Evolutionary conservation across 2,888 invertebrate species (phyloP).

Genomic region (Drepana falcataria): DNA sequence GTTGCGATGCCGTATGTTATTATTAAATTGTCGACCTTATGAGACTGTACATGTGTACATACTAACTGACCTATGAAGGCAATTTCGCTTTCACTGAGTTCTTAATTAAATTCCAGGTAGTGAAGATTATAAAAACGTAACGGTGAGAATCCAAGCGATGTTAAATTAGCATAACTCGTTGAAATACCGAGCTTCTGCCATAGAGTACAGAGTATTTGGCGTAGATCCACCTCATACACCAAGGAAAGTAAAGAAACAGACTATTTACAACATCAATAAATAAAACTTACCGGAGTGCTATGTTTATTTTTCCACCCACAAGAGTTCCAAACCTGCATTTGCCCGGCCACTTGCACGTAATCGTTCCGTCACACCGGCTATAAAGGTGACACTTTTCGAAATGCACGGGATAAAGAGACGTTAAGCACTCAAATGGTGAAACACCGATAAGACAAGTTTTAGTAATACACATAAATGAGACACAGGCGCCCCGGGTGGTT

Average conservation of each 20-base stretch:
- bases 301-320: conserved; percentile 65
- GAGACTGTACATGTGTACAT: conserved; percentile 4
- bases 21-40: neutral
- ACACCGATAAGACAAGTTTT: conserved; percentile 45
- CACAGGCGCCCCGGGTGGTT: conserved; percentile 45
- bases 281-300: conserved; percentile 67
- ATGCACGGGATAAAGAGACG: conserved; percentile 40
- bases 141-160: conserved; percentile 15
- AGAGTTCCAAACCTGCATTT: conserved; percentile 55
- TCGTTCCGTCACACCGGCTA: conserved; percentile 39
- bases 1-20: too few relatives aligned
- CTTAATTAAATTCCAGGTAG: conserved; percentile 20
- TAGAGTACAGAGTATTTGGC: conserved; percentile 22
- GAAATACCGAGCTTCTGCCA: conserved; percentile 15
- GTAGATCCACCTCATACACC: conserved; percentile 16
- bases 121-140: conserved; percentile 20
- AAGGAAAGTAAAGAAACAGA: conserved; percentile 29
- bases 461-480: conserved; percentile 25
- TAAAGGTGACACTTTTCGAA: conserved; percentile 41
- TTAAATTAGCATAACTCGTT: conserved; percentile 24
- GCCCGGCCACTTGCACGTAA: conserved; percentile 48
- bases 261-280: conserved; percentile 32
- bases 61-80: conserved; percentile 10
- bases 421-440: conserved; percentile 47
- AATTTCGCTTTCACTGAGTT: conserved; percentile 49